These are phyloP conservation scores for Ancistrus triradiatus DNA, from an alignment of 2,113 vertebrate species.

Conservation along the genomic window DNA sequence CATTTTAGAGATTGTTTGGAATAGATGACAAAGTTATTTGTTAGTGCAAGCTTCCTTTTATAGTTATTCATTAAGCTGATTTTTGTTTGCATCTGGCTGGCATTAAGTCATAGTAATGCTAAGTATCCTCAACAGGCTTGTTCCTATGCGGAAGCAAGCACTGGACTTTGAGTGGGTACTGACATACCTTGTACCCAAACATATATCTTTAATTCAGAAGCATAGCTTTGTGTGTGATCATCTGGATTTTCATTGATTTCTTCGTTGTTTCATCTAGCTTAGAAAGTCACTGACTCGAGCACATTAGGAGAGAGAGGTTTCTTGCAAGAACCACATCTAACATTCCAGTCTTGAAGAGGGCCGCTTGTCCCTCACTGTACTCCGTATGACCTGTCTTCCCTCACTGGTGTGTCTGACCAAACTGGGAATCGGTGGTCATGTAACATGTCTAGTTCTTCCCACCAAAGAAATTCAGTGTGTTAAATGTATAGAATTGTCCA, in stretches of 20 bases:
- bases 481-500: conserved; percentile 44
- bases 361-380: conserved; percentile 54
- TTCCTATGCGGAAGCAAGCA: too few relatives aligned
- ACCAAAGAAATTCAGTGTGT: conserved; percentile 64
- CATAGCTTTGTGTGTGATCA: background rate
- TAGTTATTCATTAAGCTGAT: conserved; percentile 53
- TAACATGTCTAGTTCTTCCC: conserved; percentile 51
- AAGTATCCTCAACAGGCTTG: conserved; percentile 48
- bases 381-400: conserved; percentile 21
- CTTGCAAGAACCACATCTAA: conserved; percentile 44
- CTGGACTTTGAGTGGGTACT: too few relatives aligned
- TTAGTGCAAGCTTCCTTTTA: conserved; percentile 50
- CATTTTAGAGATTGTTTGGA: conserved; percentile 70
- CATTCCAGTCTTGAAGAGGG: conserved; percentile 66
- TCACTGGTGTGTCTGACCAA: too few relatives aligned
- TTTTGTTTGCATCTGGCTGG: conserved; percentile 52
- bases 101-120: conserved; percentile 54
- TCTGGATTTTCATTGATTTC: conserved; percentile 17
- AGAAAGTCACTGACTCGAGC: conserved; percentile 5
- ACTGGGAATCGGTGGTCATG: conserved; percentile 34
- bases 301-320: conserved; percentile 13
- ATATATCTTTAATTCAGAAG: too few relatives aligned
- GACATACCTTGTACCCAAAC: too few relatives aligned
- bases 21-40: conserved; percentile 70
- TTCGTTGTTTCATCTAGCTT: conserved; percentile 4